Conservation (phyloP, 2,113 vertebrate species). For the Ailurus styani region DNA sequence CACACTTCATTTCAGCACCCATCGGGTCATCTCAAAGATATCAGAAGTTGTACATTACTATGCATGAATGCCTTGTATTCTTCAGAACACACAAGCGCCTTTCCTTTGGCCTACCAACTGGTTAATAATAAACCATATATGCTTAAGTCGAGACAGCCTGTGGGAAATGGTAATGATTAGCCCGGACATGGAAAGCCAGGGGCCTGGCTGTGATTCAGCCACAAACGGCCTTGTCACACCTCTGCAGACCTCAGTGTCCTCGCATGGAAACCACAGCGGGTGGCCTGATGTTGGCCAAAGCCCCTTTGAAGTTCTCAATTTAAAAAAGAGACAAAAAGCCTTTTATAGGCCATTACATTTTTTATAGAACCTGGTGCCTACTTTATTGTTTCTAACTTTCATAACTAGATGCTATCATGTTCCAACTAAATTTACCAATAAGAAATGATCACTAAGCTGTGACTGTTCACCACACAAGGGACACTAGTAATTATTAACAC, state of each 20-base stretch:
- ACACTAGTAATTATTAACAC: not conserved
- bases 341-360: not conserved
- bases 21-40: not conserved
- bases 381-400: not conserved
- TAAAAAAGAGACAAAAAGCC: not conserved
- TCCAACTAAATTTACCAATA: not conserved
- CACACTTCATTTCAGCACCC: not conserved
- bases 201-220: not conserved
- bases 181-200: not conserved
- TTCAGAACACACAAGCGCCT: not conserved
- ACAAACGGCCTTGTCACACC: not conserved
- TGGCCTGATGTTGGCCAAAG: not conserved
- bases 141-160: not conserved
- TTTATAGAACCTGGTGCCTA: not conserved
- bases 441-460: conserved; percentile 2
- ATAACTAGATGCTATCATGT: not conserved
- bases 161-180: not conserved
- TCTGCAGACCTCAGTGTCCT: not conserved
- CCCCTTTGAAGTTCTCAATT: not conserved
- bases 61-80: not conserved
- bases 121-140: not conserved
- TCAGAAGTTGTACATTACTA: not conserved
- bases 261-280: not conserved
- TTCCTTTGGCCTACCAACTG: not conserved
- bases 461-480: not conserved